Conservation (phyloP, 2,113 vertebrate genomes). For the Cepphus grylle region DNA sequence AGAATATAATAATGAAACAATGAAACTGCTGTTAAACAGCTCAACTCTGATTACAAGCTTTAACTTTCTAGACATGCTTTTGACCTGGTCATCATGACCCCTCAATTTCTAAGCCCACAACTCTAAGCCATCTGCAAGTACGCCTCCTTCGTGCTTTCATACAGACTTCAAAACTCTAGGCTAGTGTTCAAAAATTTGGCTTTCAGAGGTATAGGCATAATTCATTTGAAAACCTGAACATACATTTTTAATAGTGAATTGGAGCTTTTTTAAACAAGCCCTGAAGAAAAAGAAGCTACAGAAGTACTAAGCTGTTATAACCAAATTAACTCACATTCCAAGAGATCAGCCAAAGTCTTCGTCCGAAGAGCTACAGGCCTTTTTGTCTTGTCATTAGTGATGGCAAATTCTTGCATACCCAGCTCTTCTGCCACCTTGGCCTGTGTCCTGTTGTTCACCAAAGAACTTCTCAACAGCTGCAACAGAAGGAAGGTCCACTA, state of each 20-base stretch:
- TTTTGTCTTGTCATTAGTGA: constrained; percentile 98
- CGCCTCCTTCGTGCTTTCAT: neutral
- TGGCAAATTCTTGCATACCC: constrained; percentile 98
- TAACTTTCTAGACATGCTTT: neutral
- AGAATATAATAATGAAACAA: neutral
- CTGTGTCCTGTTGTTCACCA: constrained; percentile 98
- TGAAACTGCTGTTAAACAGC: neutral
- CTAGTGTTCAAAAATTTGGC: neutral
- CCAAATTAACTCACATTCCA: constrained; percentile 86
- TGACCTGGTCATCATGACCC: neutral
- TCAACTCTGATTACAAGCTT: neutral
- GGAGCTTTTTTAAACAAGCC: neutral
- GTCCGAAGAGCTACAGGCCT: constrained; percentile 91
- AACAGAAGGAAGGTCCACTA: neutral
- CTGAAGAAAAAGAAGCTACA: neutral
- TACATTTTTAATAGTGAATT: neutral
- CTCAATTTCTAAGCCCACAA: neutral
- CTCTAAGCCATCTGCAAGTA: neutral
- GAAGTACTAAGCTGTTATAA: neutral
- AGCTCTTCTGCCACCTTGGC: constrained; percentile 98
- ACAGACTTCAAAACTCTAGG: neutral
- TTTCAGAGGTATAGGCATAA: neutral
- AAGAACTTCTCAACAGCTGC: constrained; percentile 91
- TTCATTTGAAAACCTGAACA: neutral
- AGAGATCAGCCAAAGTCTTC: constrained; percentile 93